Base-by-base conservation (phyloP, 92 coral and sea anemone species). In the Porites rus region DNA sequence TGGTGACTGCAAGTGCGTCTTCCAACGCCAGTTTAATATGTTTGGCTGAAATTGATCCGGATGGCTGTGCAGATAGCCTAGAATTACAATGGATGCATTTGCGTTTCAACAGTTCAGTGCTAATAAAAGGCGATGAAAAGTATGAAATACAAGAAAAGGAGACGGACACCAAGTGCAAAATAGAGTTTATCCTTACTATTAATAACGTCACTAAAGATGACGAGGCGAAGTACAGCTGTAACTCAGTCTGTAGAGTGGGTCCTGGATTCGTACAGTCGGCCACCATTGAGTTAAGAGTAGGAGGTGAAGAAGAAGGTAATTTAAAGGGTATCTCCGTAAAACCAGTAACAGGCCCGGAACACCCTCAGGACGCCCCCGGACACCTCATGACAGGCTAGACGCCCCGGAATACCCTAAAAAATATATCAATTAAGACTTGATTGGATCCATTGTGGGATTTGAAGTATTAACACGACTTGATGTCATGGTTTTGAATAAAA, bases 171-270 rank as follows among this genome's bases (percentile, higher is more conserved):
- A 68, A 68, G 22, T 67, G 84, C 65, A 68, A 68, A 46, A 51
- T 0, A 52, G 75, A 25, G 1, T 80, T 80, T 21, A 16, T 21
- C 3, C 75, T 80, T 52, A 11, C 65, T 3, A 67, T 80, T 17
- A 2, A 24, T 24, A 80, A 68, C 65, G 84, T 80, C 19, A 80
- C 84, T 51, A 24, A 21, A 6, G 19, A 24, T 68, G 75, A 79
- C 20, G 65, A 54, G 24, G 84, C 75, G 10, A 68, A n/a, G 20
- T 80, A 80, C 21, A 53, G 65, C 75, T 80, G 84, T 14, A 64
- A 52, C 13, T 24, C 38, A 65, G 1, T 16, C 3, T 80, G 75
- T 9, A 18, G 46, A 7, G 8, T 17, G 10, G 20, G 6, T 1
- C 13, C 13, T 25, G 28, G 28, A 25, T 25, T 1, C 28, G 28